Evolutionary conservation across 2,113 vertebrate species (phyloP).

Genomic region (Calonectris borealis): DNA sequence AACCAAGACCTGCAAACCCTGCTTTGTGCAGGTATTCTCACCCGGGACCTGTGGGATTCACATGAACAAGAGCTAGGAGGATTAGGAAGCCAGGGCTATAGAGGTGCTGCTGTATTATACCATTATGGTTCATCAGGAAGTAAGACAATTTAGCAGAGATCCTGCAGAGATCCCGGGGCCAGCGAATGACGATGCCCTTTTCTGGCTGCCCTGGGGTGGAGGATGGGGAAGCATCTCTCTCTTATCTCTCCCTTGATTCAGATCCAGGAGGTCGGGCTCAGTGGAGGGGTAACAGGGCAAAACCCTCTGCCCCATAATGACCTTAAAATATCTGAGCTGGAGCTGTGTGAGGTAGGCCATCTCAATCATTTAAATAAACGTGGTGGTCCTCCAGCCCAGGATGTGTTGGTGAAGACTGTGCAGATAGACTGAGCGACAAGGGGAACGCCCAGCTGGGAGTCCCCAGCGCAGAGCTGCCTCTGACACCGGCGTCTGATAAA

Average conservation of each 20-base stretch:
- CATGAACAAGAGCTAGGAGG: background rate
- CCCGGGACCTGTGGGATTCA: accelerated
- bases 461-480: background rate
- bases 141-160: background rate
- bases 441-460: background rate
- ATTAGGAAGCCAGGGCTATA: background rate
- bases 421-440: accelerated
- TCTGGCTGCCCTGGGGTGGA: background rate
- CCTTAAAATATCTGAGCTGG: background rate
- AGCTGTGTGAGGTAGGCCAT: background rate
- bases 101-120: background rate
- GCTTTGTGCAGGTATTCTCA: background rate
- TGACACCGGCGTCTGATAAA: background rate
- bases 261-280: background rate
- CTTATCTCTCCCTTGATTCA: background rate
- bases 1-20: background rate
- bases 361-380: background rate
- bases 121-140: background rate
- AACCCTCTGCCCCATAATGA: background rate
- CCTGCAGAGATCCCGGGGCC: accelerated
- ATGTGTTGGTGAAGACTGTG: background rate
- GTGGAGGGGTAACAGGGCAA: background rate
- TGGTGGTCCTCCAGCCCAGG: background rate
- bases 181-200: background rate
- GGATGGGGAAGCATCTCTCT: background rate